Evolutionary conservation across 2,888 invertebrate genomes (phyloP), one percentile per base, ranked within the genome.

Genomic region (Sinhomidia bicolor): DNA sequence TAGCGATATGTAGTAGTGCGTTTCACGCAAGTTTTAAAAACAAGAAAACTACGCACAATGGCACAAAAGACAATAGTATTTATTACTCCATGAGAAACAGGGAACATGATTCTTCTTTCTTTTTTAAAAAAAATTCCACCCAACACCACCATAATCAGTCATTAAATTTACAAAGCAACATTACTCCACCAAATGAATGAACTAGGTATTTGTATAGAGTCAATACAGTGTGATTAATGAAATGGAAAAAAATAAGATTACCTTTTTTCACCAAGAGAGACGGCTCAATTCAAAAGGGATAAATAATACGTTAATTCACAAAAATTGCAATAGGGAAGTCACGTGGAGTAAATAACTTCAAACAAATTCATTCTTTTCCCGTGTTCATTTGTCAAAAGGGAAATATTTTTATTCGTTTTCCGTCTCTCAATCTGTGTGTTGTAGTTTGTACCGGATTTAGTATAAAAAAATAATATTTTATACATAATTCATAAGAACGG

Each of bases 361-460:
- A 51, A n/a, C 51, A 51, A 51, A 60, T 60, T 60, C 57, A 9
- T 60, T 60, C 2, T 26, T 23, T 12, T 60, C 29, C 29, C 26
- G 26, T 26, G 2, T 51, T 12, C n/a, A 17, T 17, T n/a, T 51
- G 51, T 51, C 14, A 51, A 1, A 51, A 12, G 6, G 47, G 17
- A 60, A 29, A 60, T 60, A 29, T 60, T 10, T 5, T 26, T 60
- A 29, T 26, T 60, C 12, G 29, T 26, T 60, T 60, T 60, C 29
- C 17, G 6, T n/a, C 23, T 14, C 7, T 23, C 26, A 7, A 54
- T n/a, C 54, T 14, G 2, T 47, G 47, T 47, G 10, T 3, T 12
- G 36, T 36, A 65, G 32, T 65, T 65, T 65, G 65, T 32, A 65
- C 17, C 1, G 65, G 65, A 65, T 65, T 65, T 65, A 17, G 17